Evolutionary conservation across 2,113 vertebrate genomes (phyloP), one percentile per base, ranked within the genome.

Genomic region (Patagioenas fasciata): DNA sequence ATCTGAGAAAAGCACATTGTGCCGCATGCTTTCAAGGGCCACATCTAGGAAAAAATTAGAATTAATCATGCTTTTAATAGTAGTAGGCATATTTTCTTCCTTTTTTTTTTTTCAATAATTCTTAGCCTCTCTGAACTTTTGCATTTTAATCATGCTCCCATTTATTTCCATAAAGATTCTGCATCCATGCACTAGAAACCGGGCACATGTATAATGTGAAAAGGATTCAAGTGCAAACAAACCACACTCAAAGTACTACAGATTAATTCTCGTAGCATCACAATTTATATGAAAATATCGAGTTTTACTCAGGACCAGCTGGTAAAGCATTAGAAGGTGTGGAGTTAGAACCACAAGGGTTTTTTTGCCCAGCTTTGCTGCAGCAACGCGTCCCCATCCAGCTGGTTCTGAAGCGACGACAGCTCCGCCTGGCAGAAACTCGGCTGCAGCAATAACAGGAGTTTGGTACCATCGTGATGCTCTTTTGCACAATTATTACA

Each of bases 391-490:
- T 23, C 32, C 61, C 60, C 31, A 24, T 14, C 38, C 31, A 14
- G 11, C 47, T 2, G 1, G 31, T 25, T 51, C 48, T 36, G 17
- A 67, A 26, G 24, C 2, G 9, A 40, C 1, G 11, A 10, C 16
- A 60, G 20, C 31, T 31, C 19, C 17, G 42, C 23, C 58, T 16
- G 15, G 31, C 40, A 91, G 47, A 36, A 77, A 32, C 20, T 6
- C 16, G 15, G 44, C 73, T 48, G 44, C 64, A 89, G 40, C 2
- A 4, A 40, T 4, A 71, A 20, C 71, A 71, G 61, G 34, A 26
- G 58, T 0, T 38, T 14, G 25, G 32, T 34, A 28, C 42, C 3
- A 4, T 8, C 5, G 5, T 2, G 2, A 58, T 42, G 25, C 9
- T 58, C 32, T 53, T 48, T 69, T 36, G 15, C 32, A 48, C 7